Conservation (phyloP, 1,140 invertebrate species). For the Phymorhynchus buccinoides region DNA sequence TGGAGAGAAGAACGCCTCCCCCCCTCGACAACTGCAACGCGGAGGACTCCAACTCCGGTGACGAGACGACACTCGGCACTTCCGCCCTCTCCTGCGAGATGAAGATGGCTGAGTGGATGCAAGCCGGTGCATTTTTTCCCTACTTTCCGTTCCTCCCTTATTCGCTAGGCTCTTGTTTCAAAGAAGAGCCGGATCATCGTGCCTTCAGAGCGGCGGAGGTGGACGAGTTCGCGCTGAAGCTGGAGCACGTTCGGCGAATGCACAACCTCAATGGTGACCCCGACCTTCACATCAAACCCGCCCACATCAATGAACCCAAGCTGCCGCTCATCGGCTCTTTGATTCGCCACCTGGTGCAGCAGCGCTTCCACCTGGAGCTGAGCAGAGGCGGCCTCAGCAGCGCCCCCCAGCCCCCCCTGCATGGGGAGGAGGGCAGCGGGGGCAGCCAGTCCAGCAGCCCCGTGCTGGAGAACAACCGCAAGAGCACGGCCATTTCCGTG, state of each 20-base stretch:
- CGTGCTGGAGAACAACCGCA: constrained; percentile 15
- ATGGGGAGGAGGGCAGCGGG: background rate
- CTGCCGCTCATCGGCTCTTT: constrained; percentile 72
- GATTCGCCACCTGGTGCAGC: constrained; percentile 70
- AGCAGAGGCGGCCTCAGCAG: constrained; percentile 29
- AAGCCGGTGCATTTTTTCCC: constrained; percentile 49
- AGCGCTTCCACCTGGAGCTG: constrained; percentile 70
- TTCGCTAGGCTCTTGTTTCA: constrained; percentile 30
- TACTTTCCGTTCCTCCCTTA: constrained; percentile 55
- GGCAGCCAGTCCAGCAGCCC: background rate
- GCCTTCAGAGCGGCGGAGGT: background rate
- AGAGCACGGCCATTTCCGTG: constrained; percentile 35
- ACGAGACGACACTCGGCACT: constrained; percentile 37
- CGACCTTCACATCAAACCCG: constrained; percentile 44
- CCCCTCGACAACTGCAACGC: constrained; percentile 45
- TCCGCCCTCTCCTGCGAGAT: constrained; percentile 40
- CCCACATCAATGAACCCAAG: constrained; percentile 61
- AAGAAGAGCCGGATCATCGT: constrained; percentile 37
- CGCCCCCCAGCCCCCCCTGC: background rate
- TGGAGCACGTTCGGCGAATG: constrained; percentile 67
- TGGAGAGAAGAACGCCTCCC: constrained; percentile 60
- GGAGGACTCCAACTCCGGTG: constrained; percentile 48
- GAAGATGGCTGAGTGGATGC: constrained; percentile 59
- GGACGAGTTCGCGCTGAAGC: constrained; percentile 38
- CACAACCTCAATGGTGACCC: constrained; percentile 64